These are phyloP conservation scores for Remorina albescens DNA, from an alignment of 2,797 vertebrate genomes.

Conservation along the genomic window DNA sequence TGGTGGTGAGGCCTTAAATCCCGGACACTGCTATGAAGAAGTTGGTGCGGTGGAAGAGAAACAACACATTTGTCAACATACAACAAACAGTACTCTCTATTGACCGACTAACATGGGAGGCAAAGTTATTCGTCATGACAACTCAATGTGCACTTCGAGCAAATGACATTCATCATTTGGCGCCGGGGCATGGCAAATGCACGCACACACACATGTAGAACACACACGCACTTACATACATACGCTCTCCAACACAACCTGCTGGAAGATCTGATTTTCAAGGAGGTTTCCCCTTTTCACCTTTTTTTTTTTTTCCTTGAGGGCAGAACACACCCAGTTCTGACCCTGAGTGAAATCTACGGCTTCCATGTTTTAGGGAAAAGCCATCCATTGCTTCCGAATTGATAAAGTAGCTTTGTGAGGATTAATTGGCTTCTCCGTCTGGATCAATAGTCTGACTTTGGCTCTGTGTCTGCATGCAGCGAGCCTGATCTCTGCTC, in stretches of 20 bases:
- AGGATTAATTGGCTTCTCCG: slow-evolving; percentile 65
- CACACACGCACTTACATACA: slow-evolving; percentile 9
- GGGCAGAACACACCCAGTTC: slow-evolving; percentile 17
- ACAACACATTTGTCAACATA: slow-evolving; percentile 71
- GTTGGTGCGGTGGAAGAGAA: slow-evolving; percentile 73
- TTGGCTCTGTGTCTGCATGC: slow-evolving; percentile 59
- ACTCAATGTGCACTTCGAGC: slow-evolving; percentile 76
- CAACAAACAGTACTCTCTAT: slow-evolving; percentile 63
- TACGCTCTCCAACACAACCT: slow-evolving; percentile 37
- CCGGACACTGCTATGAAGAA: slow-evolving; percentile 72
- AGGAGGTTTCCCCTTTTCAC: neutral
- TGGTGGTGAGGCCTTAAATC: slow-evolving; percentile 59
- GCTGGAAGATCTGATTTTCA: slow-evolving; percentile 32
- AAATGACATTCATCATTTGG: slow-evolving; percentile 80
- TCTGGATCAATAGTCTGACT: slow-evolving; percentile 71
- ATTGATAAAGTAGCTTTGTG: slow-evolving; percentile 50
- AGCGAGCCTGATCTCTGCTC: slow-evolving; percentile 44
- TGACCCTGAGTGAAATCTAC: slow-evolving; percentile 26
- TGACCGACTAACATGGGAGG: slow-evolving; percentile 73
- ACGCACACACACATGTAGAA: slow-evolving; percentile 35
- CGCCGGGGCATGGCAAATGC: slow-evolving; percentile 73
- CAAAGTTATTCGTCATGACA: slow-evolving; percentile 75
- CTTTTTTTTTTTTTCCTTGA: slow-evolving; percentile 15
- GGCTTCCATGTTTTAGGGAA: slow-evolving; percentile 14
- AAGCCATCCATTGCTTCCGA: slow-evolving; percentile 39